Conservation (phyloP, 2,888 invertebrate genomes). For the Syrphus vitripennis region DNA sequence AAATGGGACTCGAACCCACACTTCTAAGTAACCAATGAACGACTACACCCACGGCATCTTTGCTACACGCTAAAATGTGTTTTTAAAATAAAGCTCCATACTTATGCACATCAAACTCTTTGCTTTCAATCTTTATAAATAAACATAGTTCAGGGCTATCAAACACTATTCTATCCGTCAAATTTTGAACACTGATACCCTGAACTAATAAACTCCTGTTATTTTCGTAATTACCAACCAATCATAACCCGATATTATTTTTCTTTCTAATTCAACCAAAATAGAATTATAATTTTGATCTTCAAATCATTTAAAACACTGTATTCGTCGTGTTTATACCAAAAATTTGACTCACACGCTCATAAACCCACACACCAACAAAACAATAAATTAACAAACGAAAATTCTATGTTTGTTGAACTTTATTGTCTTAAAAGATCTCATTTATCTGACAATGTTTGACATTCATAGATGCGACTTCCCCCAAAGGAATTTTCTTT, state of each 20-base stretch:
- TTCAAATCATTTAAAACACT: not conserved
- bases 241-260: conserved; percentile 33
- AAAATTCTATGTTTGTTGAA: conserved; percentile 66
- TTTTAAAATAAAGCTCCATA: too few relatives aligned
- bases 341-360: conserved; percentile 69
- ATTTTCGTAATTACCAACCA: not conserved
- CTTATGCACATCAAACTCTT: too few relatives aligned
- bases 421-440: conserved; percentile 71
- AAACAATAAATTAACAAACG: conserved; percentile 65
- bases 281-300: conserved; percentile 19
- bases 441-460: conserved; percentile 68
- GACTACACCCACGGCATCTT: too few relatives aligned
- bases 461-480: conserved; percentile 67
- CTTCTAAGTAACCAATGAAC: too few relatives aligned
- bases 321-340: not conserved
- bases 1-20: too few relatives aligned
- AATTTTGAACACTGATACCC: not conserved
- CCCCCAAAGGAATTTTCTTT: conserved; percentile 40
- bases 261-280: conserved; percentile 35
- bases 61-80: too few relatives aligned
- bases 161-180: not conserved
- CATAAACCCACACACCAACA: conserved; percentile 52
- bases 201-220: not conserved
- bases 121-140: too few relatives aligned
- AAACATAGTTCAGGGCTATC: too few relatives aligned